A percentile compares a stretch with the other conserved stretches of the same genome.
Evolutionary conservation across 2,797 vertebrate genomes (phyloP).

Genomic region (Sylvilagus floridanus): DNA sequence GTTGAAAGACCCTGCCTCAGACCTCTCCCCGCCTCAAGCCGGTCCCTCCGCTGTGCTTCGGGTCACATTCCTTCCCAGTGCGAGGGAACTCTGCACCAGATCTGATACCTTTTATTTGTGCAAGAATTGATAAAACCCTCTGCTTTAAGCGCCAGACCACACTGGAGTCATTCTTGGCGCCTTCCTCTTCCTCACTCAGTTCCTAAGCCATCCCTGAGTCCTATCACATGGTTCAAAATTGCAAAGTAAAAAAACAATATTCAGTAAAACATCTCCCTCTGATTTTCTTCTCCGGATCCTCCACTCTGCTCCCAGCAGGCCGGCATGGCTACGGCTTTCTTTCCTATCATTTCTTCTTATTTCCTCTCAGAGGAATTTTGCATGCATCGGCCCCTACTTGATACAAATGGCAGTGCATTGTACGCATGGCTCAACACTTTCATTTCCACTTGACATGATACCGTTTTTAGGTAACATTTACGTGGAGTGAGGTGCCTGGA

Average conservation of each 20-base stretch:
- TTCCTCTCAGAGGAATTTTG: neutral
- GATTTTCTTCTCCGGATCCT: neutral
- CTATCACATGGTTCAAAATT: neutral
- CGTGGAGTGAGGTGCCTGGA: neutral
- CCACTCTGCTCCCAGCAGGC: neutral
- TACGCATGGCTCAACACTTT: neutral
- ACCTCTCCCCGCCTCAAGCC: neutral
- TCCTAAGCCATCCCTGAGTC: neutral
- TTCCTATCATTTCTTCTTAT: too few relatives aligned
- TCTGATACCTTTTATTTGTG: neutral
- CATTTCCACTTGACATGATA: neutral
- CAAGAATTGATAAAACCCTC: neutral
- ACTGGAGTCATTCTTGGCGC: neutral
- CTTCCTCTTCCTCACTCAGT: neutral
- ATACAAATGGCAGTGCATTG: too few relatives aligned
- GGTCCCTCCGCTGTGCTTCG: neutral
- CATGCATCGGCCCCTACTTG: neutral
- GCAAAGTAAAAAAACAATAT: neutral
- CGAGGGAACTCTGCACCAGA: neutral
- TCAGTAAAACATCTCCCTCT: neutral
- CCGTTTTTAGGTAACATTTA: neutral
- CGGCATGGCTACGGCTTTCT: neutral
- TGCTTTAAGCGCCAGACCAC: neutral
- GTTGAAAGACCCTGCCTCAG: neutral
- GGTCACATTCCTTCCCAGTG: too few relatives aligned